Conservation (phyloP, 2,888 invertebrate species). For the Sabatieria punctata region DNA sequence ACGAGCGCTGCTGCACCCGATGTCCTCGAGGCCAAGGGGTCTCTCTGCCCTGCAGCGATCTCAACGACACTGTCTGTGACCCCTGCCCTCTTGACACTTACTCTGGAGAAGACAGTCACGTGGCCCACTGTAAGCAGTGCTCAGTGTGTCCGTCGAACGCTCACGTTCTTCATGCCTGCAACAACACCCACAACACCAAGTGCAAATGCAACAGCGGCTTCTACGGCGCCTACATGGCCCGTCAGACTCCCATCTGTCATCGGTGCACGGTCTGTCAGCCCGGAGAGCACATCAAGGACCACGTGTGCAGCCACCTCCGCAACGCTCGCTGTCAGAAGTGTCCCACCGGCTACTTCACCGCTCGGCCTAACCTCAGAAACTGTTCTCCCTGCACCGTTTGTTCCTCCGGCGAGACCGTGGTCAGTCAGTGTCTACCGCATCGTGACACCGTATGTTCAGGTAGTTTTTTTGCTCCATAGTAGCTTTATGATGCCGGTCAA, state of each 20-base stretch:
- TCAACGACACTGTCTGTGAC: conserved; percentile 18
- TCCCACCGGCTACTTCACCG: neutral
- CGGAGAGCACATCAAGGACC: neutral
- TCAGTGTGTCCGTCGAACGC: conserved; percentile 19
- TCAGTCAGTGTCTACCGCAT: neutral
- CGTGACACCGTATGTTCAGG: conserved; percentile 1
- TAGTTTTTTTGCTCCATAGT: no score
- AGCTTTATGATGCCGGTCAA: no score
- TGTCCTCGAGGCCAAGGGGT: conserved; percentile 24
- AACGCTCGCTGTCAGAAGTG: neutral
- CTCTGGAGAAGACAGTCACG: conserved; percentile 14
- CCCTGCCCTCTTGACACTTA: conserved; percentile 23
- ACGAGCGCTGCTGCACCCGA: conserved; percentile 18
- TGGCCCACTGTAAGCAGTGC: conserved; percentile 18
- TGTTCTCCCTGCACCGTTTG: neutral
- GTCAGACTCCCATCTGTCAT: neutral
- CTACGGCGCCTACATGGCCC: conserved; percentile 11
- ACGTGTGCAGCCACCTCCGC: neutral
- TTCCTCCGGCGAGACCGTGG: neutral
- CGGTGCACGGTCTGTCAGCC: neutral
- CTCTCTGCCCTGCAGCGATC: conserved; percentile 14
- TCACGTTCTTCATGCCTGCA: conserved; percentile 18
- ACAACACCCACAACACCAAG: conserved; percentile 22
- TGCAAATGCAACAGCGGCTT: conserved; percentile 24
- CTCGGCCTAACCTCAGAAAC: neutral